phyloP scores from a whole-genome alignment of 2,797 vertebrate genomes.

The Lateolabrax maculatus region DNA sequence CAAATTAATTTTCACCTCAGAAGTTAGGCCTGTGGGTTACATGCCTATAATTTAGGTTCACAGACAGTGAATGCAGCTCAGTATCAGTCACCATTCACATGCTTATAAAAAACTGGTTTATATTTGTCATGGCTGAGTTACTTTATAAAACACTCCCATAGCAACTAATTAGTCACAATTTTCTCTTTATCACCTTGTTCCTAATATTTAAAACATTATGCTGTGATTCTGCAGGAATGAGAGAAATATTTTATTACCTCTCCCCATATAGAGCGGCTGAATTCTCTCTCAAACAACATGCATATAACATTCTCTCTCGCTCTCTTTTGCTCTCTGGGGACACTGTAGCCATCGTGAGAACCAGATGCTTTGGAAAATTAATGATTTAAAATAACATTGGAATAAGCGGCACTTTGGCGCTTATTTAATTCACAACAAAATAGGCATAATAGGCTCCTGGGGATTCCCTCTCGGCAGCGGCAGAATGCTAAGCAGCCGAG shows the following conservation, averaged over 20 bases:
- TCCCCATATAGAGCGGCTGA: constrained; percentile 37
- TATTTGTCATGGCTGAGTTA: background rate
- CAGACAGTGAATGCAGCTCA: constrained; percentile 1
- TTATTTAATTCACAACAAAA: constrained; percentile 89
- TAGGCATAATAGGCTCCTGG: constrained; percentile 88
- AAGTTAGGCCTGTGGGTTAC: constrained; percentile 9
- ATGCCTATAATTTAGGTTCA: background rate
- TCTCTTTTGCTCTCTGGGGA: constrained; percentile 75
- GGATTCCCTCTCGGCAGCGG: constrained; percentile 83
- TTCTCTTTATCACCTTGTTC: constrained; percentile 30
- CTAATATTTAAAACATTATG: constrained; percentile 28
- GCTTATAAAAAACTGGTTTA: constrained; percentile 23
- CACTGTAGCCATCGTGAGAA: constrained; percentile 76
- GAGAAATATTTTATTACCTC: constrained; percentile 48
- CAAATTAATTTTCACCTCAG: background rate
- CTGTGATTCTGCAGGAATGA: constrained; percentile 33
- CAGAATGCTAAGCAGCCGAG: constrained; percentile 86
- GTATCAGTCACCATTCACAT: constrained; percentile 7
- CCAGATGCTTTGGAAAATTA: constrained; percentile 83
- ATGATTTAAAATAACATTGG: constrained; percentile 85
- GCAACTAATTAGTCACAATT: constrained; percentile 32
- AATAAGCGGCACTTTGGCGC: constrained; percentile 83
- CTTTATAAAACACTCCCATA: constrained; percentile 20
- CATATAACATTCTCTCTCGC: constrained; percentile 57
- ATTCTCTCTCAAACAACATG: constrained; percentile 55